A percentile compares a stretch with the other conserved stretches of the same genome.
Evolutionary conservation across 2,888 invertebrate species (phyloP).

Genomic region (Galerucella pusilla): DNA sequence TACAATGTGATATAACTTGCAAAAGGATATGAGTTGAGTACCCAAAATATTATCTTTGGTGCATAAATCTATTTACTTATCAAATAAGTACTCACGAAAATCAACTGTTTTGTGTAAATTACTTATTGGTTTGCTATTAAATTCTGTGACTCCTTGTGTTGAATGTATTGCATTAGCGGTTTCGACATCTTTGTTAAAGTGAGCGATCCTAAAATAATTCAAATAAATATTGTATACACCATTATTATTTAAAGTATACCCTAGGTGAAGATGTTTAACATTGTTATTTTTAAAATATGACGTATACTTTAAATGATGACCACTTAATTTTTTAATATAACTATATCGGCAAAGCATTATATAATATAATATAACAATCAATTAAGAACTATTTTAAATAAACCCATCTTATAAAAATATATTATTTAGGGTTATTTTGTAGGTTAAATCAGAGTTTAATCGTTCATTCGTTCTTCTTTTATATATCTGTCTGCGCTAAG

Average conservation of each 20-base stretch:
- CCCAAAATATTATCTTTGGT: no score
- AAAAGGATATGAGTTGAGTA: no score
- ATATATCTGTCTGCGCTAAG: no score
- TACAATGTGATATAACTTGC: not conserved
- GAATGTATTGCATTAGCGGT: not conserved
- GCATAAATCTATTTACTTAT: no score
- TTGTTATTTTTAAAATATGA: not conserved
- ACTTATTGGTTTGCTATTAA: slow-evolving; percentile 13
- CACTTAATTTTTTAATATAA: slow-evolving; percentile 5
- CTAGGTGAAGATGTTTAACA: not conserved
- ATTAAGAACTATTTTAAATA: not conserved
- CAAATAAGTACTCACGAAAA: slow-evolving; percentile 15
- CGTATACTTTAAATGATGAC: not conserved
- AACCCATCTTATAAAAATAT: not conserved
- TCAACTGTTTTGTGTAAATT: slow-evolving; percentile 17
- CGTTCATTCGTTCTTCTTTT: no score
- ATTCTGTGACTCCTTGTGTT: slow-evolving; percentile 4
- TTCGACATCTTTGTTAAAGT: not conserved
- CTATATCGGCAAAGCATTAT: not conserved
- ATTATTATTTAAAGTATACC: not conserved
- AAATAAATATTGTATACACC: not conserved
- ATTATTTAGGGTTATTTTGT: not conserved
- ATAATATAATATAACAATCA: not conserved
- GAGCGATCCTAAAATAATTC: not conserved
- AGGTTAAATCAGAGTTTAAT: no score